A percentile compares a stretch with the other conserved stretches of the same genome.
Conservation (phyloP, 2,797 vertebrate species). For the Otolemur crassicaudatus region DNA sequence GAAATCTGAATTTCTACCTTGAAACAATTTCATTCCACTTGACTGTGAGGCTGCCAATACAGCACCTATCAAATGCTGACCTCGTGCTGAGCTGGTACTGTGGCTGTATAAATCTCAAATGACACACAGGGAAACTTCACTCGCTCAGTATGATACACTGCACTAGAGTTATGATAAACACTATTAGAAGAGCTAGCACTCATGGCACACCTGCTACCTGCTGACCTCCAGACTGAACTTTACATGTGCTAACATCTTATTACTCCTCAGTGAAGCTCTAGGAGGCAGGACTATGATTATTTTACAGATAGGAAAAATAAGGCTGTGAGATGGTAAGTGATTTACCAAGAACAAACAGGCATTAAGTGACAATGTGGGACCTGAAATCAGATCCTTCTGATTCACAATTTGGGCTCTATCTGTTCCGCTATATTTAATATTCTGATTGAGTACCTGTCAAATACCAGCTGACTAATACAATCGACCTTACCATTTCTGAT, state of each 20-base stretch:
- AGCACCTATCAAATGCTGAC: not conserved
- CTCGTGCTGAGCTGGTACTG: not conserved
- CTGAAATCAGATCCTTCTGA: conserved; percentile 22
- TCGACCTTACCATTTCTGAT: not conserved
- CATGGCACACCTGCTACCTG: not conserved
- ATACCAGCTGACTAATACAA: conserved; percentile 26
- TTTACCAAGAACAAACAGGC: not conserved
- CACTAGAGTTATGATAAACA: not conserved
- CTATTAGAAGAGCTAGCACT: not conserved
- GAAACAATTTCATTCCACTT: conserved; percentile 39
- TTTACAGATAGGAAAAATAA: conserved; percentile 12
- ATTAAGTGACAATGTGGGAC: not conserved
- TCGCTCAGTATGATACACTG: not conserved
- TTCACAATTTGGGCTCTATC: not conserved
- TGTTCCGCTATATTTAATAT: conserved; percentile 23
- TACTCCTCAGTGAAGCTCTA: not conserved
- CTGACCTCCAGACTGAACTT: not conserved
- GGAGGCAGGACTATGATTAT: not conserved
- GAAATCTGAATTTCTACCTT: conserved; percentile 30
- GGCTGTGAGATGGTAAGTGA: not conserved
- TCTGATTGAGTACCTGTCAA: not conserved
- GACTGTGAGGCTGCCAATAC: not conserved
- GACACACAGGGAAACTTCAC: not conserved
- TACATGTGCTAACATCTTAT: not conserved
- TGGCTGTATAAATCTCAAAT: not conserved